phyloP scores from a whole-genome alignment of 1,140 invertebrate genomes.

The Diuraphis noxia region DNA sequence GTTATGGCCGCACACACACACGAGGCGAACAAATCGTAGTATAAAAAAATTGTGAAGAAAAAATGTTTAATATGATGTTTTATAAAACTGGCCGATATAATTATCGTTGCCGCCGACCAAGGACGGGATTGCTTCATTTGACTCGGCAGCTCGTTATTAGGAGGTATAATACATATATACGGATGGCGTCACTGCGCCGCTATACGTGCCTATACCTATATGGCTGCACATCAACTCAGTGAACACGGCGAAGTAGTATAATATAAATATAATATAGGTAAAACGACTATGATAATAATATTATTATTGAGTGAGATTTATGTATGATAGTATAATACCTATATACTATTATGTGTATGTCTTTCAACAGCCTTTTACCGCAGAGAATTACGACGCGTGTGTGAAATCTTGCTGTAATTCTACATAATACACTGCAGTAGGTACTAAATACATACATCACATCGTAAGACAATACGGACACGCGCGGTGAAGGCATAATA shows the following conservation, averaged over 20 bases:
- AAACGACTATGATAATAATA: neutral
- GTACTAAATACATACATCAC: neutral
- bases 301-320: neutral
- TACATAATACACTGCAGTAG: neutral
- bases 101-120: neutral
- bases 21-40: neutral
- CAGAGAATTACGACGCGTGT: neutral
- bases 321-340: neutral
- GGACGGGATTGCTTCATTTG: neutral
- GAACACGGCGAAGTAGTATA: neutral
- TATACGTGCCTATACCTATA: neutral
- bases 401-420: neutral
- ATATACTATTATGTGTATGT: neutral
- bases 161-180: neutral
- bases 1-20: neutral
- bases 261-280: no score
- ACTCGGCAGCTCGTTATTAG: neutral
- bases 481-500: neutral
- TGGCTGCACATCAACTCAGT: neutral
- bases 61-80: neutral
- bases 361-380: neutral
- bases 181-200: neutral
- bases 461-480: neutral
- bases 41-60: neutral
- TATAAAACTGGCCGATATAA: slow-evolving; percentile 5